A percentile compares a stretch with the other conserved stretches of the same genome.
Conservation (phyloP, 2,797 vertebrate genomes). For the Luscinia luscinia region DNA sequence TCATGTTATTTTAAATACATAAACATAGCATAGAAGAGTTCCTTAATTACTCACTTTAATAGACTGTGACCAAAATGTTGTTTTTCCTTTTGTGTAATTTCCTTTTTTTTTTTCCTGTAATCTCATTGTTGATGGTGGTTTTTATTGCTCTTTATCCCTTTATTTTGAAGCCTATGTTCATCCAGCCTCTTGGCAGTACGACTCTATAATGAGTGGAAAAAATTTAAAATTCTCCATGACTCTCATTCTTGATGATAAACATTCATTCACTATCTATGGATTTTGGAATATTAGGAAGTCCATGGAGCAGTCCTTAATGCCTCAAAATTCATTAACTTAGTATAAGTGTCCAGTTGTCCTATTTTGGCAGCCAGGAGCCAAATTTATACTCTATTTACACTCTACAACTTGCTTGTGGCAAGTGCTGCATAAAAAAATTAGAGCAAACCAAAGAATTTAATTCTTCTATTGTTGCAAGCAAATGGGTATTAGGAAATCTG, state of each 20-base stretch:
- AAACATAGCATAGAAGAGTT: neutral
- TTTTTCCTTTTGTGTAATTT: neutral
- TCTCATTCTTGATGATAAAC: neutral
- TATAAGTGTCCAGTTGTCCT: neutral
- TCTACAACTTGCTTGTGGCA: neutral
- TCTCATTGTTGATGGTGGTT: neutral
- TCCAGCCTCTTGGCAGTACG: neutral
- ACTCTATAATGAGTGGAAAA: neutral
- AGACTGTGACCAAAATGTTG: neutral
- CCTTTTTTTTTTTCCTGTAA: neutral
- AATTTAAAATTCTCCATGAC: neutral
- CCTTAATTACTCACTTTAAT: conserved; percentile 8
- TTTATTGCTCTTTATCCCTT: neutral
- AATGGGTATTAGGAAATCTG: neutral
- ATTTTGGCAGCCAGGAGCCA: neutral
- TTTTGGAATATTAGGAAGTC: neutral
- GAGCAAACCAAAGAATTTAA: neutral
- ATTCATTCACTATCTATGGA: neutral
- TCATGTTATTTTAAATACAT: neutral
- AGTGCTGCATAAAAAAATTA: neutral
- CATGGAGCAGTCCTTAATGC: neutral
- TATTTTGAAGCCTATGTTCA: neutral
- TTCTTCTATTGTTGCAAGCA: neutral
- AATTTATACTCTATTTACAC: neutral
- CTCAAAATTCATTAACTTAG: neutral